Conservation (phyloP, 2,113 vertebrate genomes). For the Kryptolebias marmoratus region DNA sequence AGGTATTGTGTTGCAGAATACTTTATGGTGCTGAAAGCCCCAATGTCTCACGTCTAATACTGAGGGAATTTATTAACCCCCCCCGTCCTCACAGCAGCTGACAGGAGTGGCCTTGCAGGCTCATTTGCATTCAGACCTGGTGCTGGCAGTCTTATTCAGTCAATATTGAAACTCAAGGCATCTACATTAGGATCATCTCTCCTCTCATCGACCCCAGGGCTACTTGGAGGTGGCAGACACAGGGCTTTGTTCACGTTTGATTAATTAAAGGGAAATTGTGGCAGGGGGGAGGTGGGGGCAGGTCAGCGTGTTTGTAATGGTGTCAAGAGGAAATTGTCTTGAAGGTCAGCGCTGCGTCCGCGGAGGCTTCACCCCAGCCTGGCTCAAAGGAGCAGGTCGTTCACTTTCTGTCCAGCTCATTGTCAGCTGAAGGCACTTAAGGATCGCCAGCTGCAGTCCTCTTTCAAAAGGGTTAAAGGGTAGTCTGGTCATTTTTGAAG, state of each 20-base stretch:
- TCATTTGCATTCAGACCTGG: slow-evolving; percentile 72
- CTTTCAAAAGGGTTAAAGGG: background rate
- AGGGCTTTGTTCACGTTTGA: slow-evolving; percentile 69
- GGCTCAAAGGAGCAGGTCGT: slow-evolving; percentile 71
- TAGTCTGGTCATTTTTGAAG: no score
- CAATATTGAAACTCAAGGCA: slow-evolving; percentile 60
- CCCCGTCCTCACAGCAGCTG: slow-evolving; percentile 25
- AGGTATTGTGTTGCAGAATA: slow-evolving; percentile 1
- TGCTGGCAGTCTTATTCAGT: slow-evolving; percentile 70
- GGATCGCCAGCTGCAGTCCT: slow-evolving; percentile 12
- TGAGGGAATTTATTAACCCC: slow-evolving; percentile 64
- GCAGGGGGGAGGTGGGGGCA: slow-evolving; percentile 56
- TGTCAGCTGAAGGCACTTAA: slow-evolving; percentile 53
- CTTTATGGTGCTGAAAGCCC: slow-evolving; percentile 2
- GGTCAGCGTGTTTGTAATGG: slow-evolving; percentile 70
- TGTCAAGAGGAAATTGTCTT: slow-evolving; percentile 75
- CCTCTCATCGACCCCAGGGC: slow-evolving; percentile 68
- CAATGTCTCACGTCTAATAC: slow-evolving; percentile 40
- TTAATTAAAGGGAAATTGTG: slow-evolving; percentile 75
- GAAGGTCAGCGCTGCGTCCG: slow-evolving; percentile 64
- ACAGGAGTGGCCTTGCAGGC: slow-evolving; percentile 43
- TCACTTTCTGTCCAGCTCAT: slow-evolving; percentile 70
- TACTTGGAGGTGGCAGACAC: slow-evolving; percentile 53
- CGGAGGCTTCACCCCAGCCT: slow-evolving; percentile 63
- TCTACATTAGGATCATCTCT: slow-evolving; percentile 76